phyloP scores from a whole-genome alignment of 2,888 invertebrate genomes.

The Achlya flavicornis region DNA sequence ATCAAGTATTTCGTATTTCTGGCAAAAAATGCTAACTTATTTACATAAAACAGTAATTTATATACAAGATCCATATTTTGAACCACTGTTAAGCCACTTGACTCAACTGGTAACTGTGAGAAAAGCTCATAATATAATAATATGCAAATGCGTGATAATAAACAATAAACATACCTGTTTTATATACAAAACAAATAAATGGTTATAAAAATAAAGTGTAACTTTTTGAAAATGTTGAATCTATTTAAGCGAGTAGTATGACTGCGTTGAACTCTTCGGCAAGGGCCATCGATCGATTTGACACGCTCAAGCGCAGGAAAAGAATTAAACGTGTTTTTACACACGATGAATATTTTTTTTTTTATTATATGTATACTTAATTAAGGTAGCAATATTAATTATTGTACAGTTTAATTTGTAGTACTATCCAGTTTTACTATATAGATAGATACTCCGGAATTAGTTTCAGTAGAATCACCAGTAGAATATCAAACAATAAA shows the following conservation, averaged over 20 bases:
- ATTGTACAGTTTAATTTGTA: background rate
- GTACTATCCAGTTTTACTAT: background rate
- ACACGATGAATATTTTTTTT: constrained; percentile 27
- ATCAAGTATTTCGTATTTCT: background rate
- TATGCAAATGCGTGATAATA: background rate
- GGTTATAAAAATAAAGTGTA: background rate
- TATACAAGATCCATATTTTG: background rate
- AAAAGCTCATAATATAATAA: background rate
- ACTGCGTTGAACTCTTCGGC: constrained; percentile 72
- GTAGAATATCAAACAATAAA: too few species aligned
- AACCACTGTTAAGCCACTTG: background rate
- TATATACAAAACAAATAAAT: background rate
- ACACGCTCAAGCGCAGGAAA: constrained; percentile 56
- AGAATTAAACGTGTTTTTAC: constrained; percentile 54
- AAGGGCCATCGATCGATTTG: constrained; percentile 78
- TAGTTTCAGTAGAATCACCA: too few species aligned
- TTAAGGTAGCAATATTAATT: background rate
- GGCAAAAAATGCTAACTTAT: background rate
- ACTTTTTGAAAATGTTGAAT: background rate
- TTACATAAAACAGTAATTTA: constrained; percentile 6
- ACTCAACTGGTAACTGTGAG: background rate
- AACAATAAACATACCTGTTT: background rate
- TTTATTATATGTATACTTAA: background rate
- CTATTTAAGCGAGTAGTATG: constrained; percentile 7
- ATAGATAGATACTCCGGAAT: too few species aligned